These are phyloP conservation scores for Acipenser ruthenus DNA, from an alignment of 2,797 vertebrate species.

Conservation along the genomic window DNA sequence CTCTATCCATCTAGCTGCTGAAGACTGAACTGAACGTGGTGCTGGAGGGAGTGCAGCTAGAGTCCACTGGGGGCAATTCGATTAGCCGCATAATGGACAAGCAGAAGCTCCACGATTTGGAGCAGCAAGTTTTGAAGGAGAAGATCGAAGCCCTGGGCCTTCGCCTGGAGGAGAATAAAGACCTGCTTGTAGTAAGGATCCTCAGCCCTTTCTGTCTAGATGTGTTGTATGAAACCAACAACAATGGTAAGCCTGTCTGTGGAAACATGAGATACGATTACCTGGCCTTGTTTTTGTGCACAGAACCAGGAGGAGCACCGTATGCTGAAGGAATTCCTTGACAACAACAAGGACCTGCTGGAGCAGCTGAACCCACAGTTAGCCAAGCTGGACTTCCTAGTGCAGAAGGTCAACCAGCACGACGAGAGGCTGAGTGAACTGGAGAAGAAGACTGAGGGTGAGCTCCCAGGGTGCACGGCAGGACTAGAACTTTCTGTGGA, in stretches of 20 bases:
- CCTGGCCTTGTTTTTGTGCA: conserved; percentile 3
- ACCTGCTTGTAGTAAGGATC: conserved; percentile 20
- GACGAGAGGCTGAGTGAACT: conserved; percentile 30
- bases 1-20: conserved; percentile 21
- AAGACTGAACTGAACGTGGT: conserved; percentile 15
- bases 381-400: conserved; percentile 26
- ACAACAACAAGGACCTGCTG: conserved; percentile 37
- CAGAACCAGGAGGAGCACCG: conserved; percentile 22
- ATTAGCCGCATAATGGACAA: not conserved
- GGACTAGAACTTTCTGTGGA: too few relatives aligned
- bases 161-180: conserved; percentile 21
- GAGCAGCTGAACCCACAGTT: conserved; percentile 30
- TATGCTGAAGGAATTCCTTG: conserved; percentile 32
- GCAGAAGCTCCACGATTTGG: conserved; percentile 23
- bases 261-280: too few relatives aligned
- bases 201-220: not conserved
- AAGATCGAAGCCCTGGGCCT: conserved; percentile 31
- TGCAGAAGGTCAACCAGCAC: conserved; percentile 29
- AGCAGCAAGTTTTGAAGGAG: conserved; percentile 35
- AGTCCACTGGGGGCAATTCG: not conserved
- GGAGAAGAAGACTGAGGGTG: conserved; percentile 25
- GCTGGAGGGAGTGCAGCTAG: not conserved
- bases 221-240: too few relatives aligned
- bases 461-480: not conserved
- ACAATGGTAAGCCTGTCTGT: too few relatives aligned